Evolutionary conservation across 2,113 vertebrate species (phyloP).

Genomic region (Orthonyx spaldingii): DNA sequence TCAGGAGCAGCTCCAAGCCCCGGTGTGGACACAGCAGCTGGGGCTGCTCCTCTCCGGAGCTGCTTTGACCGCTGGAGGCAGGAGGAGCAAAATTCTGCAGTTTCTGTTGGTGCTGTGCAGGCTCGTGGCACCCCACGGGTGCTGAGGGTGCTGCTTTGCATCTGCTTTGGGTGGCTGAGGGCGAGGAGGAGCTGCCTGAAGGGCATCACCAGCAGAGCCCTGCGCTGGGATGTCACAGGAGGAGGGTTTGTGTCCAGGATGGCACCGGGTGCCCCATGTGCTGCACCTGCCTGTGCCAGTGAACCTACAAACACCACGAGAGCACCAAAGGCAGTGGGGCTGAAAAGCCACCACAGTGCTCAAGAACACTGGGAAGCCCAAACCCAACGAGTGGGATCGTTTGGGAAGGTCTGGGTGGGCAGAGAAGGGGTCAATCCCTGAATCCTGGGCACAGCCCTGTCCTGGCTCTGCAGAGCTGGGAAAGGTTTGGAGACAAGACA

Average conservation of each 20-base stretch:
- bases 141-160: neutral
- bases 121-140: fast-evolving
- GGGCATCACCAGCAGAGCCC: fast-evolving
- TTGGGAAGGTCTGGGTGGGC: neutral
- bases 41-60: neutral
- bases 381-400: fast-evolving
- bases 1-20: neutral
- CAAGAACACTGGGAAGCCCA: neutral
- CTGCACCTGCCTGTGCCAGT: fast-evolving
- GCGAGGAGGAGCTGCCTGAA: neutral
- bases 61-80: neutral
- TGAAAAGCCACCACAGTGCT: neutral
- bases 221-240: neutral
- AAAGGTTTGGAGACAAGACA: fast-evolving
- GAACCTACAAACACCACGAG: fast-evolving
- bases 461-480: fast-evolving
- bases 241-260: neutral
- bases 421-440: neutral
- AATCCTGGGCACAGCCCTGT: neutral
- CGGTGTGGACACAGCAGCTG: fast-evolving
- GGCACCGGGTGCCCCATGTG: neutral
- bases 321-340: too few species aligned
- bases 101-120: fast-evolving
- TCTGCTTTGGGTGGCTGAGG: neutral
- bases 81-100: neutral